Conservation (phyloP, 2,113 vertebrate genomes). For the Mixornis gularis region DNA sequence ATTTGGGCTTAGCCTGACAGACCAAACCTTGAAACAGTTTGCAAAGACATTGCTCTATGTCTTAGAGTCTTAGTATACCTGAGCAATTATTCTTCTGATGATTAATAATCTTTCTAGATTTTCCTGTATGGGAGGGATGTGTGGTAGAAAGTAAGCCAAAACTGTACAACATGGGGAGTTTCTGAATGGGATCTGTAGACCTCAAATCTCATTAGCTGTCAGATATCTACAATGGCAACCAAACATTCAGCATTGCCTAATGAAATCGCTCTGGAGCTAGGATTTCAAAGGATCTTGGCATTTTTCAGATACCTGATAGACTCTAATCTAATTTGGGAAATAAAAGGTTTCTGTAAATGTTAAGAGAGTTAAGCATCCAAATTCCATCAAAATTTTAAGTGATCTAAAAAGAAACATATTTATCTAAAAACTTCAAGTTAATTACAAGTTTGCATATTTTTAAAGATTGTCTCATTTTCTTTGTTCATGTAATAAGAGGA, state of each 20-base stretch:
- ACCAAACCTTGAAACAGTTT: background rate
- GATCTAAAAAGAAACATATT: background rate
- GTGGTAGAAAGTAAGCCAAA: background rate
- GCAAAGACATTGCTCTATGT: background rate
- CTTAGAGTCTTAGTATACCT: background rate
- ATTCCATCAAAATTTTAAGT: background rate
- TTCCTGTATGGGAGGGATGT: accelerated
- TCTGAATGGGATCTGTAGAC: background rate
- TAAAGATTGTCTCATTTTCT: background rate
- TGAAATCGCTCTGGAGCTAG: background rate
- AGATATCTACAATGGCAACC: background rate
- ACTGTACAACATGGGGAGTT: background rate
- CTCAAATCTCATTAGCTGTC: background rate
- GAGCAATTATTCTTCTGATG: background rate
- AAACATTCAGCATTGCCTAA: background rate
- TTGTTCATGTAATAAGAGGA: background rate
- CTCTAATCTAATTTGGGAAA: background rate
- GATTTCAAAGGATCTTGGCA: background rate
- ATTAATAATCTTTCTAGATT: background rate
- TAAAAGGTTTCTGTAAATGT: background rate
- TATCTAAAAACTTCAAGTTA: background rate
- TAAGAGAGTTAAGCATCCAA: background rate
- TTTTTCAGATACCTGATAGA: background rate
- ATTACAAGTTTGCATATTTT: background rate
- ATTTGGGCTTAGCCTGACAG: background rate